Base-by-base conservation (phyloP, 2,113 vertebrate genomes). In the Odocoileus virginianus region DNA sequence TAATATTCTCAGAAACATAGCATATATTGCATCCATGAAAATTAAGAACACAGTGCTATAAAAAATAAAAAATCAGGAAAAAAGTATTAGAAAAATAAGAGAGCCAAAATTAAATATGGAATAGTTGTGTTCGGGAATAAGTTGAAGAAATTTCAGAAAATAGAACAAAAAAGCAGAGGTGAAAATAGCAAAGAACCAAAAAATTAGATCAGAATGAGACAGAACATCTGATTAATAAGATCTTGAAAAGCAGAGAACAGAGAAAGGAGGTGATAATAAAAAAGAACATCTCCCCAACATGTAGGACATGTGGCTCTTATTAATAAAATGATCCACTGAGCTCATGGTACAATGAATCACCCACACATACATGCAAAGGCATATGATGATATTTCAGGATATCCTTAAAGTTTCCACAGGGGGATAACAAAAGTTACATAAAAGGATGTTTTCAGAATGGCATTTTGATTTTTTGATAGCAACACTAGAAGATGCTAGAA, bases 81-180 rank as follows among this genome's bases (percentile, higher is more conserved):
- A 86, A 43, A 86, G 23, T 28, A 55, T 55, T 90, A 11, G 45
- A 84, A 85, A 95, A 96, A 71, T 28, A 45, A 4, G 14, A 81
- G 10, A 86, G 47, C 27, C n/a, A 86, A 64, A 94, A 78, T 89
- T 90, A 87, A 95, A n/a, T 28, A 55, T 84, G 93, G 33, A 82
- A 6, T 76, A 93, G n/a, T 28, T 87, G 16, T 28, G 15, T 84
- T 95, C 8, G 60, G 61, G 90, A 33, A 61, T 47, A 91, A 74
- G 16, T 27, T 88, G 40, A 87, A 94, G 45, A 55, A 89, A 97
- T 78, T 94, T 87, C 55, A 83, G n/a, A 89, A 96, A 74, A 14
- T 91, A 67, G 50, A 90, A 92, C 6, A 78, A 47, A 79, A 95
- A 94, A 36, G 64, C 47, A 74, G 33, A 95, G 23, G 14, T 86